Evolutionary conservation across 2,113 vertebrate genomes (phyloP), one percentile per base, ranked within the genome.

Genomic region (Chrysemys picta): DNA sequence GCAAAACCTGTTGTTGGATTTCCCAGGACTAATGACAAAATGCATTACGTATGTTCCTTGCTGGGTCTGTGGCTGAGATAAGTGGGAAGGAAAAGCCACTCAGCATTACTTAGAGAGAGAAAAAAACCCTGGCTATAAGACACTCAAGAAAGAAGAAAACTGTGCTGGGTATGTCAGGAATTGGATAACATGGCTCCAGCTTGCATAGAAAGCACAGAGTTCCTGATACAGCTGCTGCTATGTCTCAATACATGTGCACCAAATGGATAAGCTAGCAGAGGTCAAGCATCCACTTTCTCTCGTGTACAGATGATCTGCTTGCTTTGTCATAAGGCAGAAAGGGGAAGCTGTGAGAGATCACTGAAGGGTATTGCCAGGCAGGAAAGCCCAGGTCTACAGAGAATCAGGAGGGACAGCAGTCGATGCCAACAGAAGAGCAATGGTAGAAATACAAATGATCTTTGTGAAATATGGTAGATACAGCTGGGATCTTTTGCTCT

Each of bases 231-330:
- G 42, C 9, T 75, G 72, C 72, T 75, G 38, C 38, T 75, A 42
- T 42, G 22, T 75, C 7, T 45, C 25, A 2, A 1, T 35, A 27
- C 8, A 13, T 14, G 35, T 59, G 13, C 35, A 5, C 0, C 0
- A 76, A 72, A 62, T 75, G 35, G 31, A 21, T 80, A 80, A n/a
- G 21, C 22, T 35, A 53, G 35, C 11, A 19, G 72, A 38, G 45
- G 50, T 72, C 8, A 29, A 79, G 24, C 57, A 38, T 69, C 50
- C 57, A 45, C 52, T 42, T 80, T 75, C 56, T 69, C 45, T 38
- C 3, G 13, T 29, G 11, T 49, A 82, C 76, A 79, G n/a, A 3
- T 75, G 72, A 24, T 42, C 56, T 25, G 79, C 57, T 14, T 80
- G n/a, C n/a, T 59, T 87, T 72, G 42, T 16, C n/a, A 19, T n/a